Evolutionary conservation across 2,797 vertebrate genomes (phyloP).

Genomic region (Parambassis ranga): DNA sequence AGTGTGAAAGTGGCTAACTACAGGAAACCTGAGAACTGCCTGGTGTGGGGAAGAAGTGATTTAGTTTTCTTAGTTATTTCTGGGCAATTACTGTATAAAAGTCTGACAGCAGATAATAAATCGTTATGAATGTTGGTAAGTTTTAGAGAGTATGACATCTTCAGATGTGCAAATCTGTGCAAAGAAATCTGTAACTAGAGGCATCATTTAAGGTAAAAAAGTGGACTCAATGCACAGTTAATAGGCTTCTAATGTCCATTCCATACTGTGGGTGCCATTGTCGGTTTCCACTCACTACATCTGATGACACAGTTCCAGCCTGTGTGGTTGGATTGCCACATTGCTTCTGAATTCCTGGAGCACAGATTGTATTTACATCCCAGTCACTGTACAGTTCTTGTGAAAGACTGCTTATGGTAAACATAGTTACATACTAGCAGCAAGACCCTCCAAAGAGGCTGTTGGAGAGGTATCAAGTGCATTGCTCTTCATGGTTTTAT

Average conservation of each 20-base stretch:
- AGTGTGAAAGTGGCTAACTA: not conserved
- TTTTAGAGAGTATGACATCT: not conserved
- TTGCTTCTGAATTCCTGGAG: not conserved
- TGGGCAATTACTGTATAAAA: not conserved
- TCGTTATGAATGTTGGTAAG: not conserved
- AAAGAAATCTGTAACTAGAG: not conserved
- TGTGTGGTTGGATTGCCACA: not conserved
- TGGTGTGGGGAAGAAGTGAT: not conserved
- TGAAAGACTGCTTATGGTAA: not conserved
- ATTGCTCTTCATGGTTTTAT: constrained; percentile 59
- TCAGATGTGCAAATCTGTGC: too few relatives aligned
- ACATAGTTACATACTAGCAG: constrained; percentile 1
- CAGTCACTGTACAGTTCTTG: not conserved
- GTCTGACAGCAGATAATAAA: not conserved
- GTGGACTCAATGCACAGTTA: not conserved
- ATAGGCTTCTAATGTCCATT: not conserved
- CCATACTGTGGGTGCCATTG: not conserved
- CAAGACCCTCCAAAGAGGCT: constrained; percentile 19
- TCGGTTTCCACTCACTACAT: too few relatives aligned
- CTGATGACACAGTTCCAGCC: too few relatives aligned
- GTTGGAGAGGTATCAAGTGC: constrained; percentile 40
- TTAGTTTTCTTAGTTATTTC: not conserved
- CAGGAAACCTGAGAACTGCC: not conserved
- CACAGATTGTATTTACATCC: not conserved
- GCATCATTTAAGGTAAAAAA: not conserved